phyloP scores from a whole-genome alignment of 30 jellyfish, hydroid and myxozoan genomes.

The Hydractinia symbiolongicarpus region DNA sequence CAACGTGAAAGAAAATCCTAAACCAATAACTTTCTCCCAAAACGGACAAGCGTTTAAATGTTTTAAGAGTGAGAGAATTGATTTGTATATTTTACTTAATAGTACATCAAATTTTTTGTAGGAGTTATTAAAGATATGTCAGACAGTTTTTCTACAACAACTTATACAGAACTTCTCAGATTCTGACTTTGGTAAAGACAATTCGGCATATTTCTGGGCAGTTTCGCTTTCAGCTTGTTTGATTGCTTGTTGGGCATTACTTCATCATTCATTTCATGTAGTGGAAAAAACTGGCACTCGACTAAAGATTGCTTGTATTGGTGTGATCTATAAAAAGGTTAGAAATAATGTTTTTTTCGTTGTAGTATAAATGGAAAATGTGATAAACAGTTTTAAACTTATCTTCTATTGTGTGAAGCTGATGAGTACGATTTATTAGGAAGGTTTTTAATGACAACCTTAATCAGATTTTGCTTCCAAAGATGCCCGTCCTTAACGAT shows the following conservation, averaged over 20 bases:
- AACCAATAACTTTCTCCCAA: too few relatives aligned
- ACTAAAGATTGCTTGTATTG: slow-evolving; percentile 28
- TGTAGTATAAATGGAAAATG: too few relatives aligned
- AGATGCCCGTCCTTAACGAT: neutral
- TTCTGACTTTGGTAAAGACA: slow-evolving; percentile 1
- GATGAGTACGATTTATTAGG: too few relatives aligned
- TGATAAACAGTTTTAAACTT: too few relatives aligned
- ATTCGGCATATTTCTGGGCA: slow-evolving; percentile 40
- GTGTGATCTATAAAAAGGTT: slow-evolving; percentile 47
- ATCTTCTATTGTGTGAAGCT: too few relatives aligned
- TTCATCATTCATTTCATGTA: slow-evolving; percentile 18
- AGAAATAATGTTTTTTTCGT: too few relatives aligned
- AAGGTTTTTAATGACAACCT: neutral
- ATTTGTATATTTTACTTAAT: too few relatives aligned
- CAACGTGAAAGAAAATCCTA: too few relatives aligned
- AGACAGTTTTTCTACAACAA: slow-evolving; percentile 27
- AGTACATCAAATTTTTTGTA: neutral
- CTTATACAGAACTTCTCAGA: slow-evolving; percentile 34
- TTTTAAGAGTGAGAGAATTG: too few relatives aligned
- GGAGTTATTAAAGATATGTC: slow-evolving; percentile 19
- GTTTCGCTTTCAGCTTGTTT: slow-evolving; percentile 5
- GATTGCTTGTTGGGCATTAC: neutral
- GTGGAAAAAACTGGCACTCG: slow-evolving; percentile 41
- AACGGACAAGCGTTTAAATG: too few relatives aligned
- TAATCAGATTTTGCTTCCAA: neutral